Conservation (phyloP, 2,113 vertebrate genomes). For the Cercocebus atys region DNA sequence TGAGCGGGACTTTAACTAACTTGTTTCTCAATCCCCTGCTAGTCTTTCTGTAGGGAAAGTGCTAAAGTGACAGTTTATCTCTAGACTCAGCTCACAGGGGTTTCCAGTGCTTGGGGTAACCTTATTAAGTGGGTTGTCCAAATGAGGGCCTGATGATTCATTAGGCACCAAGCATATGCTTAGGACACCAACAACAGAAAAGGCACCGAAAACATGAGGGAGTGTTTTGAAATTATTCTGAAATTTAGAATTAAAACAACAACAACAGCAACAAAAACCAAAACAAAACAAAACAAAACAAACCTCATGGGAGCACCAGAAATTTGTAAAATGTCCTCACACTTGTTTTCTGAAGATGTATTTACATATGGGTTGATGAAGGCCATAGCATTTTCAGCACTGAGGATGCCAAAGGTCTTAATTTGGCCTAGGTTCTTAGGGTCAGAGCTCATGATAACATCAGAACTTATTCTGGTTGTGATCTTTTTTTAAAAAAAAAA, state of each 20-base stretch:
- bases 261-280: no score
- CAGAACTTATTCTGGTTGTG: not conserved
- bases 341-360: not conserved
- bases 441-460: not conserved
- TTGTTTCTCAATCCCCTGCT: not conserved
- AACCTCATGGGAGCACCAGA: not conserved
- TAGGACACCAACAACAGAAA: not conserved
- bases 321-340: not conserved
- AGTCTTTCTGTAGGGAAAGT: not conserved
- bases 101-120: not conserved
- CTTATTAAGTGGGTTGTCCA: not conserved
- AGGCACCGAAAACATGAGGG: not conserved
- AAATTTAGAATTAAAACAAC: not conserved
- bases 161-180: not conserved
- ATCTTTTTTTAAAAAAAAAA: not conserved
- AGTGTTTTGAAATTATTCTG: not conserved
- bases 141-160: fast-evolving
- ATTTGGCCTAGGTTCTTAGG: not conserved
- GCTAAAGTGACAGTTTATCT: not conserved
- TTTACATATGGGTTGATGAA: not conserved
- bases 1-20: not conserved
- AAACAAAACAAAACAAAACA: not conserved
- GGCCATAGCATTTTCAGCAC: not conserved
- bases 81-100: not conserved
- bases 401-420: not conserved